phyloP scores from a whole-genome alignment of 2,888 invertebrate species.

The Anticlea derivata region DNA sequence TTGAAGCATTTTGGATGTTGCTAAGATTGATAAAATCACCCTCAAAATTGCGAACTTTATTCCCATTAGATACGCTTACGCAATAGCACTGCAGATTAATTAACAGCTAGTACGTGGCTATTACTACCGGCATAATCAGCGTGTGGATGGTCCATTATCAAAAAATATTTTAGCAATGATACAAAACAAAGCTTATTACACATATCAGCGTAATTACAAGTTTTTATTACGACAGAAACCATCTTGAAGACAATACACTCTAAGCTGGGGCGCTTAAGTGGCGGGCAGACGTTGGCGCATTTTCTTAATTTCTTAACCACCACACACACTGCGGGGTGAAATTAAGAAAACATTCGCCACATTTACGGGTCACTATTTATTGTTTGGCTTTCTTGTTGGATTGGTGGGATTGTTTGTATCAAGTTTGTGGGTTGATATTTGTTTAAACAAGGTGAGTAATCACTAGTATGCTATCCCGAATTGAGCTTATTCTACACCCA shows the following conservation, averaged over 20 bases:
- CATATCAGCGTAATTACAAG: slow-evolving; percentile 74
- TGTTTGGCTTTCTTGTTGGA: slow-evolving; percentile 18
- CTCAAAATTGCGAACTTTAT: too few relatives aligned
- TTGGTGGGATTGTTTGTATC: not conserved
- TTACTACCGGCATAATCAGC: not conserved
- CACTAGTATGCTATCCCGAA: too few relatives aligned
- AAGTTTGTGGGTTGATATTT: not conserved
- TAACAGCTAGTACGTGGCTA: too few relatives aligned
- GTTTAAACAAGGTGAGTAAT: not conserved
- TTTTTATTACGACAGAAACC: slow-evolving; percentile 76
- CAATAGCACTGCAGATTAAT: too few relatives aligned
- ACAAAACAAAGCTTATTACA: slow-evolving; percentile 52
- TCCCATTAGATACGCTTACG: too few relatives aligned
- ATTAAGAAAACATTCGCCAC: slow-evolving; percentile 81
- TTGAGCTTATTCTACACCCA: too few relatives aligned
- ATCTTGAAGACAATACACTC: slow-evolving; percentile 74
- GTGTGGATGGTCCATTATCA: not conserved
- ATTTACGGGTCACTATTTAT: slow-evolving; percentile 49
- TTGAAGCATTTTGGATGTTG: too few relatives aligned
- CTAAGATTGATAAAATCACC: too few relatives aligned
- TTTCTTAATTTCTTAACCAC: slow-evolving; percentile 81
- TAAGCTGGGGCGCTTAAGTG: slow-evolving; percentile 68
- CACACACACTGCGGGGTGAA: slow-evolving; percentile 73
- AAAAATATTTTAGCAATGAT: slow-evolving; percentile 2
- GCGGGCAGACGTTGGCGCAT: slow-evolving; percentile 70